Base-by-base conservation (phyloP, 2,113 vertebrate genomes). In the Heloderma charlesbogerti region DNA sequence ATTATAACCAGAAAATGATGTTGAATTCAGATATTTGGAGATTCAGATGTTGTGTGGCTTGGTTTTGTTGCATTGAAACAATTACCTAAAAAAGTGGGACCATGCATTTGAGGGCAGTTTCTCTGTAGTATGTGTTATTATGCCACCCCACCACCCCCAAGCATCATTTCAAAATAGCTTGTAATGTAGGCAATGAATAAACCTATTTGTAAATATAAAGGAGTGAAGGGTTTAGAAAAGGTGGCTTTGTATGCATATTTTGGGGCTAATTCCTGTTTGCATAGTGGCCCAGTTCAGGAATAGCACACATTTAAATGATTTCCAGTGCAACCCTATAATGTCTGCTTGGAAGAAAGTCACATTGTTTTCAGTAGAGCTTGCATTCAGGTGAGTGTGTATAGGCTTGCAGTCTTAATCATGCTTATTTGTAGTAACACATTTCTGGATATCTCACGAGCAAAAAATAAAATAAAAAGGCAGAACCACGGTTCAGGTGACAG, bases 71-170 rank as follows among this genome's bases (percentile, higher is more conserved):
- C 29, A 8, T 48, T 71, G 88, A 92, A 85, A 86, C 77, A 84
- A 72, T 40, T 31, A 0, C n/a, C 1, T 83, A 86, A 12, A 0
- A 2, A 8, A 92, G 0, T 6, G 81, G 34, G 43, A 25, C 67
- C 51, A 72, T 37, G 2, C 43, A 0, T 16, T 66, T 45, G 2
- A 18, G 60, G 60, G 60, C 60, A 75, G 69, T 8, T n/a, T 66
- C n/a, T 66, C n/a, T 80, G 1, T 13, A 40, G 29, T 63, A 0
- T 0, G 40, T 3, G 40, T 22, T 90, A 89, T 93, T 48, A 86
- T 79, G 87, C 27, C 90, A 89, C 12, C 12, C 60, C 18, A 2
- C 15, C 7, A n/a, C 31, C 12, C 27, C 22, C 15, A 54, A 87
- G 57, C 79, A 40, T 66, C 91, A 67, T 22, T 71, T 77, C 34